These are phyloP conservation scores for Anolis carolinensis DNA, from an alignment of 2,113 vertebrate genomes.

Conservation along the genomic window DNA sequence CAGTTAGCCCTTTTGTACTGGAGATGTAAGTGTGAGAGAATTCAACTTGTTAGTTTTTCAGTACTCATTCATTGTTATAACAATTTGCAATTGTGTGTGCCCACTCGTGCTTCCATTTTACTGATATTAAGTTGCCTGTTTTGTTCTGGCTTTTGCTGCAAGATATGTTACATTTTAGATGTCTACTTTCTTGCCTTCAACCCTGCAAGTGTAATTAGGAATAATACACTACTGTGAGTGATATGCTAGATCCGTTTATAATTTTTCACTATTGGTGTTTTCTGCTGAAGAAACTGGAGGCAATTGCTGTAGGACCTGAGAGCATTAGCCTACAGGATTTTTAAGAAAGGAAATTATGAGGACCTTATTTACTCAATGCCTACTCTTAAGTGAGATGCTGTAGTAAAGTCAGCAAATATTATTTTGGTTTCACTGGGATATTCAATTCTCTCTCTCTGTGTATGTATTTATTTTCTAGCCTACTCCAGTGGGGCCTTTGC, in stretches of 20 bases:
- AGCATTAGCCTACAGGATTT: not conserved
- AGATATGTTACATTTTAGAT: no score
- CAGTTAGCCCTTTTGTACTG: not conserved
- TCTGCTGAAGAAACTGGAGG: not conserved
- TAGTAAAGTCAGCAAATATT: not conserved
- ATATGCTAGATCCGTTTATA: no score
- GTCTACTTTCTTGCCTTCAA: no score
- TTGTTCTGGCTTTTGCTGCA: no score
- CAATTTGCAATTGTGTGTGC: not conserved
- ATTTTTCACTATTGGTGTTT: not conserved
- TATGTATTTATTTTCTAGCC: conserved; percentile 78
- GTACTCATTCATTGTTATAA: not conserved
- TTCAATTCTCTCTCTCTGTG: accelerated
- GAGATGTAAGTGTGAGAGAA: not conserved
- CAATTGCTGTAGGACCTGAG: not conserved
- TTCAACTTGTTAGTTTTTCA: not conserved
- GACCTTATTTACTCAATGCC: not conserved
- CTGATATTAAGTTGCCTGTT: no score
- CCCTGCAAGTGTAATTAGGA: no score
- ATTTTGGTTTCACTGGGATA: not conserved
- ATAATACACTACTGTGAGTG: no score
- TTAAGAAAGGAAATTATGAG: not conserved
- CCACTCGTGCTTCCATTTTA: not conserved
- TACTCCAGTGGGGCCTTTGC: conserved; percentile 93
- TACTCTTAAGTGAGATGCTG: accelerated